Evolutionary conservation across 2,888 invertebrate species (phyloP), one percentile per base, ranked within the genome.

Genomic region (Drosophila putrida): DNA sequence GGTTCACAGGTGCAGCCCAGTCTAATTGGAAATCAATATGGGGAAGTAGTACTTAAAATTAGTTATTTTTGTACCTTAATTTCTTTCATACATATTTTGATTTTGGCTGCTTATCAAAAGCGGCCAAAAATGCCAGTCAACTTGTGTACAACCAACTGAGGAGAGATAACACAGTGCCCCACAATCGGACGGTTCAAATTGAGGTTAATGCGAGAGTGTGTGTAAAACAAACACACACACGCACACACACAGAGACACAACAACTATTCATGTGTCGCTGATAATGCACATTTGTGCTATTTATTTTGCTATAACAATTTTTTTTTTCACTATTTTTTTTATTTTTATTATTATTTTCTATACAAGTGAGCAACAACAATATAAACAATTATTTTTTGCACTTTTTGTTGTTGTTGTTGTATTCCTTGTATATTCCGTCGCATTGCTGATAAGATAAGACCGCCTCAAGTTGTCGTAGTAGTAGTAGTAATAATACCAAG

Each of bases 211-310:
- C 59, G 70, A 55, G 43, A 63, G 85, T 85, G 43, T 85, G 84
- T 49, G 88, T 78, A 50, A 47, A 39, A 43, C 38, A 64, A 47
- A 68, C 50, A 63, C 63, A 68, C 63, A 60, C 53, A 49, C 39
- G 28, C 47, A 51, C 41, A 36, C 41, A 36, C 36, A 36, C 44
- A 27, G 36, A 50, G 38, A 27, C 36, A 28, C 60, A 11, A 35
- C 35, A 54, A 62, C 55, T 62, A 43, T 57, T 46, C 44, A 36
- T 64, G 43, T 68, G 41, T 49, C 47, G 74, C 88, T 85, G 85
- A 85, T 85, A 85, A 85, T 85, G 85, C 85, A 85, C 88, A 88
- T 86, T 85, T 85, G 85, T 83, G 83, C 88, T 81, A 88, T 86
- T 86, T 88, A 80, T 84, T 84, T 88, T 82, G 74, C 77, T 67